These are phyloP conservation scores for Hylyphantes graminicola DNA, from an alignment of 1,140 invertebrate species.

Conservation along the genomic window DNA sequence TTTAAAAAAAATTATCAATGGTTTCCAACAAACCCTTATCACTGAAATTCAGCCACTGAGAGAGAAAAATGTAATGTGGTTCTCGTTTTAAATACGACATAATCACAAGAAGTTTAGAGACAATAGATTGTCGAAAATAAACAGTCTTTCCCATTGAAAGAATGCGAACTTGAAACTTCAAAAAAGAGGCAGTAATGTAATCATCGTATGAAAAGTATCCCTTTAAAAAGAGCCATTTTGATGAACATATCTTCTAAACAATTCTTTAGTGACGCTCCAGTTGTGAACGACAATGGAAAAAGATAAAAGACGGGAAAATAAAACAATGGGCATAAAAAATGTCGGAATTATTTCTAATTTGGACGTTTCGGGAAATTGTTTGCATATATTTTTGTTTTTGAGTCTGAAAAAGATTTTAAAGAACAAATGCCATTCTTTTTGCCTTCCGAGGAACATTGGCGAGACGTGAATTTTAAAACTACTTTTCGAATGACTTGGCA, in stretches of 20 bases:
- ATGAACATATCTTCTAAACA: slow-evolving; percentile 32
- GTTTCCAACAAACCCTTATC: slow-evolving; percentile 27
- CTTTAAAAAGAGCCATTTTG: not conserved
- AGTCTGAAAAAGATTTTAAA: too few relatives aligned
- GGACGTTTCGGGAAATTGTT: not conserved
- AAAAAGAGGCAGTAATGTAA: not conserved
- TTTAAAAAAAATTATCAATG: too few relatives aligned
- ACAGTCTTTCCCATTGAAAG: slow-evolving; percentile 21
- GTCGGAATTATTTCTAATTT: slow-evolving; percentile 50
- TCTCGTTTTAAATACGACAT: not conserved
- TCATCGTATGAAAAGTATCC: not conserved
- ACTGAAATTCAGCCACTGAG: not conserved
- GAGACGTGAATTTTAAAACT: too few relatives aligned
- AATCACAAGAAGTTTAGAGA: slow-evolving; percentile 4
- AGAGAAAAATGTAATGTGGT: slow-evolving; percentile 1
- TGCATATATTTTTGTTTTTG: too few relatives aligned
- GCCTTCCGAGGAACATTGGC: too few relatives aligned
- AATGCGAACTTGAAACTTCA: slow-evolving; percentile 9
- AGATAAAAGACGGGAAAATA: slow-evolving; percentile 11
- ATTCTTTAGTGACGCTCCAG: slow-evolving; percentile 20
- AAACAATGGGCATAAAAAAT: slow-evolving; percentile 3
- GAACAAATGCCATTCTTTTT: too few relatives aligned
- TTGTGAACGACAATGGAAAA: slow-evolving; percentile 34
- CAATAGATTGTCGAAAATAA: slow-evolving; percentile 22
- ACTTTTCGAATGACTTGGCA: too few relatives aligned